Evolutionary conservation across 2,113 vertebrate genomes (phyloP).

Genomic region (Smithornis capensis): DNA sequence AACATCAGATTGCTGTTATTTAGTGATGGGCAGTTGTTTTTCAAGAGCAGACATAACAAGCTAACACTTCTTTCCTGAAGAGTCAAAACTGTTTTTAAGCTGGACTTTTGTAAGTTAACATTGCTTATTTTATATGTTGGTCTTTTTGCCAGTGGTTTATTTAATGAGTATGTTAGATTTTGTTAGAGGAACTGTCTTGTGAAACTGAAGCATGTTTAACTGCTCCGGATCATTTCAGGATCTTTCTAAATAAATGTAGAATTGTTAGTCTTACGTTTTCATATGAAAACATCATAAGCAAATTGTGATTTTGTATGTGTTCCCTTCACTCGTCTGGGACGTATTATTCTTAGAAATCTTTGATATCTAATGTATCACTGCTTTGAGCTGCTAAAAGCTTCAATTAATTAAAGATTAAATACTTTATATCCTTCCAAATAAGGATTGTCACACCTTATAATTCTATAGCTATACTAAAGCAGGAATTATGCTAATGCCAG

Average conservation of each 20-base stretch:
- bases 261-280: not conserved
- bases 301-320: not conserved
- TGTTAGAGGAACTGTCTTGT: not conserved
- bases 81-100: not conserved
- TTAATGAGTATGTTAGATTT: not conserved
- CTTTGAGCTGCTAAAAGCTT: not conserved
- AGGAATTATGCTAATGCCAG: not conserved
- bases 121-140: not conserved
- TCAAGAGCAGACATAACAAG: not conserved
- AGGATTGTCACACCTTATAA: not conserved
- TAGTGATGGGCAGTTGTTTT: not conserved
- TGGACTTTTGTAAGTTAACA: not conserved
- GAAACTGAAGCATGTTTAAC: not conserved
- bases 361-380: not conserved
- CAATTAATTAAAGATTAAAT: not conserved
- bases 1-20: not conserved
- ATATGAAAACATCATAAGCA: not conserved
- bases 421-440: not conserved
- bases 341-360: not conserved
- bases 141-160: not conserved
- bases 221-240: not conserved
- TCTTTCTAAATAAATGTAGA: not conserved
- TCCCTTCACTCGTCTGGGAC: not conserved
- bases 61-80: not conserved
- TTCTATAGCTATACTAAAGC: not conserved